These are phyloP conservation scores for Lucinisca nassula DNA, from an alignment of 2,888 invertebrate genomes.

Conservation along the genomic window DNA sequence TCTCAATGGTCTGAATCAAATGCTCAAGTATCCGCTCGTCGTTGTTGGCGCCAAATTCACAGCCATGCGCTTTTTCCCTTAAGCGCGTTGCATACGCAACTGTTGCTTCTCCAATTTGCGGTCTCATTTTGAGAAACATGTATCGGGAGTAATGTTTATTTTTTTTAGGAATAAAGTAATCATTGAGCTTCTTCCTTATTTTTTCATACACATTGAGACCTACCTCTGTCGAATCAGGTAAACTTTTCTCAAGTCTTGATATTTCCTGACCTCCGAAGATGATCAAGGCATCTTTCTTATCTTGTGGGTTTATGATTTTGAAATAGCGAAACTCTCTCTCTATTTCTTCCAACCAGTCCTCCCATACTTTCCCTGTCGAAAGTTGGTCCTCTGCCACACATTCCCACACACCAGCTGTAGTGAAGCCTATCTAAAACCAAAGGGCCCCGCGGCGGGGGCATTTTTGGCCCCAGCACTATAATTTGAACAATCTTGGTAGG, in stretches of 20 bases:
- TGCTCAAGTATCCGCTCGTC: conserved; percentile 8
- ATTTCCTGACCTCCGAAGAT: conserved; percentile 42
- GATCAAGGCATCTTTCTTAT: conserved; percentile 40
- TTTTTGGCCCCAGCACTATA: no score
- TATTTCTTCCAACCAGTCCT: conserved; percentile 43
- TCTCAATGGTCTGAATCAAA: no score
- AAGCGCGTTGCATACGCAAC: conserved; percentile 8
- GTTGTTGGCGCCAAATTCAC: neutral
- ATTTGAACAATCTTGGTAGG: no score
- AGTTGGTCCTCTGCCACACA: conserved; percentile 16
- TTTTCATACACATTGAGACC: conserved; percentile 28
- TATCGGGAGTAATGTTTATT: conserved; percentile 7
- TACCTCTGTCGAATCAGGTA: conserved; percentile 16
- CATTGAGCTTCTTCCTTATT: conserved; percentile 36
- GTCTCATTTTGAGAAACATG: neutral
- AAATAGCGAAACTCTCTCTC: conserved; percentile 47
- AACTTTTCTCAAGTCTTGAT: conserved; percentile 18
- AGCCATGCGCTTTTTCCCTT: neutral
- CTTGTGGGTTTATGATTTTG: conserved; percentile 17
- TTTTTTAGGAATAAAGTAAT: conserved; percentile 31
- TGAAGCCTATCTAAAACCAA: no score
- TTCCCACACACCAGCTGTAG: no score
- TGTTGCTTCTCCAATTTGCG: neutral
- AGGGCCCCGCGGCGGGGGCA: no score
- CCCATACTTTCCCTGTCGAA: conserved; percentile 28